Evolutionary conservation across 1,140 invertebrate genomes (phyloP), one percentile per base, ranked within the genome.

Genomic region (Pseudomyrmex concolor): DNA sequence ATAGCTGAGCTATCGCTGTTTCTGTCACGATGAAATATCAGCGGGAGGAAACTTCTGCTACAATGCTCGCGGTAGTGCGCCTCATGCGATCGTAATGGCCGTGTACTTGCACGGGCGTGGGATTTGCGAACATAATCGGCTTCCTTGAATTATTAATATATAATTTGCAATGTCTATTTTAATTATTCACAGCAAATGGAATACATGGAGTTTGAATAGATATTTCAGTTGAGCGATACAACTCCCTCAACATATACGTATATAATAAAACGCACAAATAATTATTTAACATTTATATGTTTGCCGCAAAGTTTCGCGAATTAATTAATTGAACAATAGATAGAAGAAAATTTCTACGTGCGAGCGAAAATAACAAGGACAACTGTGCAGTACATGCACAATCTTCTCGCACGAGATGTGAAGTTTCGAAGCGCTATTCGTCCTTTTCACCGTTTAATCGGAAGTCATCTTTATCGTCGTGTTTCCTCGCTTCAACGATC

Each of bases 1-100:
- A 80, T 80, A 71, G 76, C 76, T 71, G 76, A 80, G 64, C 76
- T 71, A 70, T 80, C 76, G 64, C 76, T 71, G 76, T 71, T 80
- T 80, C 76, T 80, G 76, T 80, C 76, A 71, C 12, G 66, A 43
- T 80, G 54, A 80, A 71, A 80, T 80, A 80, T 80, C 76, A 71
- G 54, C 43, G 54, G 43, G 48, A 50, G 54, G 5, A 34, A 71
- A 78, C 64, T 78, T 78, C 19, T 59, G 66, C 51, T 80, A 80
- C 76, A 71, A 80, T 80, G 66, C 66, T 70, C 54, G 34, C 34
- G 5, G 25, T 34, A 34, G 25, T 34, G 25, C 25, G 25, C 25
- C n/a, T n/a, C n/a, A n/a, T n/a, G n/a, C n/a, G 64, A 80, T 71
- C 76, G 76, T 50, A 80, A 71, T 50, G 43, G 15, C n/a, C 43